These are phyloP conservation scores for Myopa testacea DNA, from an alignment of 2,888 invertebrate genomes.

Conservation along the genomic window DNA sequence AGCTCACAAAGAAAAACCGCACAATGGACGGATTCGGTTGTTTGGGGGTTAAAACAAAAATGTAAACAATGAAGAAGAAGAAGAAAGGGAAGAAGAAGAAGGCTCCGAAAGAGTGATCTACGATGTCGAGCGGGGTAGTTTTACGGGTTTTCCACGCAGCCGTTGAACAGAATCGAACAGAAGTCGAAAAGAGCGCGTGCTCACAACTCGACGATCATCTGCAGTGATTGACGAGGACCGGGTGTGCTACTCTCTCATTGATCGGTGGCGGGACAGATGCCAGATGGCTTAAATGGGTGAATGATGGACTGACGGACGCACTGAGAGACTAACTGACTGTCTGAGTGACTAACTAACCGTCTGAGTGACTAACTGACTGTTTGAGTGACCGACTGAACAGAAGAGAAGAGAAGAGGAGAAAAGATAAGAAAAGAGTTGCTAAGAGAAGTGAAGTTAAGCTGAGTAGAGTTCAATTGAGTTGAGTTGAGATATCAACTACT, in stretches of 20 bases:
- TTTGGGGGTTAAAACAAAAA: neutral
- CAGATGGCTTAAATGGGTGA: too few species aligned
- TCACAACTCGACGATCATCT: too few species aligned
- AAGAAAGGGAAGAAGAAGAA: neutral
- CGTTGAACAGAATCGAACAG: neutral
- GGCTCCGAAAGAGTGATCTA: neutral
- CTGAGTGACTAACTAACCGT: neutral
- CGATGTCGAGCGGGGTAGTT: neutral
- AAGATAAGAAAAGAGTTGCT: too few species aligned
- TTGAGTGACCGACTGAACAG: neutral
- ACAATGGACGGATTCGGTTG: slow-evolving; percentile 13
- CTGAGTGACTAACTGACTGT: neutral
- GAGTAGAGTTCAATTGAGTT: too few species aligned
- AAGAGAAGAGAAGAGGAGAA: too few species aligned
- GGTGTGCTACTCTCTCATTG: too few species aligned
- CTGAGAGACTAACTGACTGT: neutral
- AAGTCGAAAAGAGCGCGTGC: neutral
- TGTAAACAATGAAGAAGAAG: slow-evolving; percentile 14
- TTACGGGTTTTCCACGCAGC: neutral
- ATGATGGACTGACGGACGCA: neutral
- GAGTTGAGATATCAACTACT: too few species aligned
- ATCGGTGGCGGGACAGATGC: too few species aligned
- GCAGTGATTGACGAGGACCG: too few species aligned
- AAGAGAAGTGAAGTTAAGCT: too few species aligned
- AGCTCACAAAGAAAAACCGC: slow-evolving; percentile 29